A percentile compares a stretch with the other conserved stretches of the same genome.
These are phyloP conservation scores for Phalacrocorax brasilianus DNA, from an alignment of 2,113 vertebrate genomes.

Conservation along the genomic window DNA sequence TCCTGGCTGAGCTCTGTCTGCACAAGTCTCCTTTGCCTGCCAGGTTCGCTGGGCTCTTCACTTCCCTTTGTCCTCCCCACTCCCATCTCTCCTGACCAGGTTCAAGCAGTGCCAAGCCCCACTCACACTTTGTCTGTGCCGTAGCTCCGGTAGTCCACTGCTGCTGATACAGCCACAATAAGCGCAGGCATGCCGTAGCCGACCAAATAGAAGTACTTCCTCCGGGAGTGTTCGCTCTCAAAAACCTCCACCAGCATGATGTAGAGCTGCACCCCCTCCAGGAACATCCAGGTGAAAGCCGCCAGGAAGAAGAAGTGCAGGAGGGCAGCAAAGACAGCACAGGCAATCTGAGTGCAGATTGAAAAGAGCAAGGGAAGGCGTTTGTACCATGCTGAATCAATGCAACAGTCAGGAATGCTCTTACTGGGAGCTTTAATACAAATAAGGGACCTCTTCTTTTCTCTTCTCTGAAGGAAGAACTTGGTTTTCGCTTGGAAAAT, in stretches of 20 bases:
- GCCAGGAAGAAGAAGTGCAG: slow-evolving; percentile 99
- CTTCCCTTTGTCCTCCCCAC: neutral
- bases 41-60: neutral
- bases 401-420: neutral
- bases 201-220: slow-evolving; percentile 94
- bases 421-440: neutral
- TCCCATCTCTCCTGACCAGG: neutral
- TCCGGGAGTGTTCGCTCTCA: slow-evolving; percentile 93
- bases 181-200: slow-evolving; percentile 94
- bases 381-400: neutral
- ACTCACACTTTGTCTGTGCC: slow-evolving; percentile 97
- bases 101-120: neutral
- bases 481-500: neutral
- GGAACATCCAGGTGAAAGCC: slow-evolving; percentile 99
- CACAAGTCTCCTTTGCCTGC: neutral
- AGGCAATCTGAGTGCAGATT: slow-evolving; percentile 81
- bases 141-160: slow-evolving; percentile 95
- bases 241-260: slow-evolving; percentile 99
- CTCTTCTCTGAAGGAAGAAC: neutral
- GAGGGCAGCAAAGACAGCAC: slow-evolving; percentile 93
- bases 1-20: neutral
- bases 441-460: neutral
- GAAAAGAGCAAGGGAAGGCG: neutral
- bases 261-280: slow-evolving; percentile 97
- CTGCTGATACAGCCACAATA: slow-evolving; percentile 92